phyloP scores from a whole-genome alignment of 92 coral and sea anemone genomes.

The Chrysogorgia sp. region DNA sequence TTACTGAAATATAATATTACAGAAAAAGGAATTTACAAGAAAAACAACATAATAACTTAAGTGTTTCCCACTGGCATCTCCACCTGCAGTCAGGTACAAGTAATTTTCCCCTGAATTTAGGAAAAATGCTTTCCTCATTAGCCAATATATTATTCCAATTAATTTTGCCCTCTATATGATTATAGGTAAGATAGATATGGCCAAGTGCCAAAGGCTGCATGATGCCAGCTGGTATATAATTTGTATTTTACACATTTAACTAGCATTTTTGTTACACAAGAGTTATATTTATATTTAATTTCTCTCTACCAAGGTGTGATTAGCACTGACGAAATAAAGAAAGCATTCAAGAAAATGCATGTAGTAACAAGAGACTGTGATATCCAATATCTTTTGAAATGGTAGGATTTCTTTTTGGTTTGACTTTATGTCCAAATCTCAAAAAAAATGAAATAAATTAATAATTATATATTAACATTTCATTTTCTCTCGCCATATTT shows the following conservation, averaged over 20 bases:
- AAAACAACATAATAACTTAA: too few species aligned
- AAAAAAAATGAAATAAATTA: not conserved
- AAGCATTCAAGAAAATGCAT: constrained; percentile 89
- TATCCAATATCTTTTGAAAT: constrained; percentile 72
- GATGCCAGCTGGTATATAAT: too few species aligned
- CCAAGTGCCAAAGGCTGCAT: too few species aligned
- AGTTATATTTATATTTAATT: not conserved
- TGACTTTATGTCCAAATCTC: not conserved
- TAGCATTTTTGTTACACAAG: too few species aligned
- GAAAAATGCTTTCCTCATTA: too few species aligned
- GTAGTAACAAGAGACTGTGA: constrained; percentile 81
- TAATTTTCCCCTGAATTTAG: too few species aligned
- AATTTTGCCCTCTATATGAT: too few species aligned
- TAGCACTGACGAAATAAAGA: constrained; percentile 70
- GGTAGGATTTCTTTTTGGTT: constrained; percentile 52
- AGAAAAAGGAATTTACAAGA: too few species aligned
- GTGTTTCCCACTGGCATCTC: too few species aligned
- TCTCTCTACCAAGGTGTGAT: constrained; percentile 60
- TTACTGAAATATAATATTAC: too few species aligned
- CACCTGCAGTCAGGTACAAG: too few species aligned
- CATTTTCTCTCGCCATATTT: not conserved
- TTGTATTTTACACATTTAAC: too few species aligned
- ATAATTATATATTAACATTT: not conserved
- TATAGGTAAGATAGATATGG: not conserved
- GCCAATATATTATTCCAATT: not conserved